Conservation (phyloP, 2,888 invertebrate genomes). For the Gastracanthus pulcherrimus region DNA sequence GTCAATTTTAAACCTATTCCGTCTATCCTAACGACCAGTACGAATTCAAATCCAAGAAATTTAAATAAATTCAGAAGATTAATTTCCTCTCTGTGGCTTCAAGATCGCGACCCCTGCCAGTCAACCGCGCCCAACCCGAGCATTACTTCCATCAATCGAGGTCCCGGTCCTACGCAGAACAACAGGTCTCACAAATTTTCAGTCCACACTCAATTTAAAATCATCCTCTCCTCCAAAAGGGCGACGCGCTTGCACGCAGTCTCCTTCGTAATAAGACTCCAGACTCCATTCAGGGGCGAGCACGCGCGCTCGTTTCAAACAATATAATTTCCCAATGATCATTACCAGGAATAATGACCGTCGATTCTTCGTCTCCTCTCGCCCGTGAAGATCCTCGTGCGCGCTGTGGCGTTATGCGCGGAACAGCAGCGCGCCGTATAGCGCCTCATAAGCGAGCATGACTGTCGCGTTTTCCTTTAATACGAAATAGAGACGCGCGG, state of each 20-base stretch:
- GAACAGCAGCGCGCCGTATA: constrained; percentile 20
- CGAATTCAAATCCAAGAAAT: no score
- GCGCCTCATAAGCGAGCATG: constrained; percentile 67
- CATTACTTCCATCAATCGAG: not conserved
- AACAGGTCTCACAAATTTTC: not conserved
- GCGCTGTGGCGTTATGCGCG: constrained; percentile 58
- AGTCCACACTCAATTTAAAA: not conserved
- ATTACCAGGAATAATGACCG: constrained; percentile 68
- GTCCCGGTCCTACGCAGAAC: not conserved
- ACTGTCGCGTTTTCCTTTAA: constrained; percentile 64
- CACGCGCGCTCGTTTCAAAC: constrained; percentile 61
- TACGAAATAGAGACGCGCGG: constrained; percentile 45
- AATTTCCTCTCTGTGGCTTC: not conserved
- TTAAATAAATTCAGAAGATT: not conserved
- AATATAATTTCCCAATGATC: constrained; percentile 71
- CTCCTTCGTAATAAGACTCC: not conserved
- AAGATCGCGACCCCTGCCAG: constrained; percentile 7
- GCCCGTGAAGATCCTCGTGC: constrained; percentile 65
- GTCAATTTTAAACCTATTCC: no score
- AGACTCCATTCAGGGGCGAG: not conserved
- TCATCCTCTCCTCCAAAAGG: not conserved
- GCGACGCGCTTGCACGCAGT: not conserved
- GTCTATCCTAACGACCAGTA: no score
- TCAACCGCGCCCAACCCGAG: not conserved
- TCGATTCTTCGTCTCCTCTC: constrained; percentile 57